A percentile compares a stretch with the other conserved stretches of the same genome.
These are phyloP conservation scores for Turnix velox DNA, from an alignment of 2,113 vertebrate genomes.

Conservation along the genomic window DNA sequence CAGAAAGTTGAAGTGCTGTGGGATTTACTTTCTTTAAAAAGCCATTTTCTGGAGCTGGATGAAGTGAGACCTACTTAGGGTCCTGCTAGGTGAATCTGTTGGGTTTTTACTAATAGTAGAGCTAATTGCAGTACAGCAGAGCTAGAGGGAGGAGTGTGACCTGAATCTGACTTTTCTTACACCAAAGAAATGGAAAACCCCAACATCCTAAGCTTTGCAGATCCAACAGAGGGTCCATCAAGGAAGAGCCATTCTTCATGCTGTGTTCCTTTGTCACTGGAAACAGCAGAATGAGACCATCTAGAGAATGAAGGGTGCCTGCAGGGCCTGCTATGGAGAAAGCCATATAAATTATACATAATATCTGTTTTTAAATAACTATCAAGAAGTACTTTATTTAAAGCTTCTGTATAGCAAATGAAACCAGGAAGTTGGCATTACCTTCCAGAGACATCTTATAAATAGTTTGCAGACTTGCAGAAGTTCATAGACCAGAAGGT, in stretches of 20 bases:
- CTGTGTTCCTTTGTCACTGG: neutral
- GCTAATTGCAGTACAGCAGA: neutral
- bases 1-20: neutral
- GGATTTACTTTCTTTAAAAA: neutral
- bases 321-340: neutral
- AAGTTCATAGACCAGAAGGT: neutral
- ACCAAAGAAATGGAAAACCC: neutral
- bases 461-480: neutral
- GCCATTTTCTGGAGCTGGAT: neutral
- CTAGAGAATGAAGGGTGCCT: neutral
- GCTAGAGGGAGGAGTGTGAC: neutral
- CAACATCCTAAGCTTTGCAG: neutral
- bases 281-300: neutral
- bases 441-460: neutral
- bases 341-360: neutral
- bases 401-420: neutral
- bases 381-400: neutral
- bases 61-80: neutral
- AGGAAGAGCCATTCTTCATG: neutral
- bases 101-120: neutral
- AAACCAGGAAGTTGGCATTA: neutral
- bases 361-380: neutral
- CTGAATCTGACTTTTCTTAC: neutral
- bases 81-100: neutral
- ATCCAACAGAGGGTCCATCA: rapidly evolving